These are phyloP conservation scores for Neolamprologus cancellatus DNA, from an alignment of 2,113 vertebrate genomes.

Conservation along the genomic window DNA sequence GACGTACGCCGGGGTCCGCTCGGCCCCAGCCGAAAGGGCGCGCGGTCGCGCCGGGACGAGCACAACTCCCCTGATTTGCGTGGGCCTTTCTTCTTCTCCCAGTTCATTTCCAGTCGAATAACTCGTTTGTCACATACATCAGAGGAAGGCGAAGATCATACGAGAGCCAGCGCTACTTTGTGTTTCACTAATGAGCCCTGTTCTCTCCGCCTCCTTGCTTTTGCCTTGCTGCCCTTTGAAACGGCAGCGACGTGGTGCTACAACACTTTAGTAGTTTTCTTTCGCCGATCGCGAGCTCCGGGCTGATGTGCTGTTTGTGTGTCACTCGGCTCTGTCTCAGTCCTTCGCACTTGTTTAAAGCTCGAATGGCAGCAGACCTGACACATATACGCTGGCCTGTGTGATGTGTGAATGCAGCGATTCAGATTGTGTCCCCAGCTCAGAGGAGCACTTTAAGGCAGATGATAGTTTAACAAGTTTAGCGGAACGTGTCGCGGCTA, in stretches of 20 bases:
- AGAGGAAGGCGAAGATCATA: slow-evolving; percentile 66
- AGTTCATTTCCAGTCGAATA: slow-evolving; percentile 57
- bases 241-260: slow-evolving; percentile 21
- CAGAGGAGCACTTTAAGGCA: neutral
- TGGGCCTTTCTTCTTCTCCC: slow-evolving; percentile 22
- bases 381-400: neutral
- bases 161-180: slow-evolving; percentile 50
- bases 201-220: slow-evolving; percentile 37
- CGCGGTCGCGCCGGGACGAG: slow-evolving; percentile 4
- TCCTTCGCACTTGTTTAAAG: slow-evolving; percentile 28
- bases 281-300: neutral
- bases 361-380: slow-evolving; percentile 5
- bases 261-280: slow-evolving; percentile 5
- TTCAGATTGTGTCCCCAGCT: neutral
- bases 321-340: slow-evolving; percentile 14
- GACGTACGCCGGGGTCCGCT: neutral
- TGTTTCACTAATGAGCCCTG: slow-evolving; percentile 66
- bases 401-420: neutral
- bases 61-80: slow-evolving; percentile 14
- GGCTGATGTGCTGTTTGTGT: slow-evolving; percentile 18
- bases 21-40: neutral
- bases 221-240: slow-evolving; percentile 58
- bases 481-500: neutral
- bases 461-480: neutral
- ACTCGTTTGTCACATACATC: slow-evolving; percentile 65